Base-by-base conservation (phyloP, 2,113 vertebrate genomes). In the Tricholaema leucomelas region DNA sequence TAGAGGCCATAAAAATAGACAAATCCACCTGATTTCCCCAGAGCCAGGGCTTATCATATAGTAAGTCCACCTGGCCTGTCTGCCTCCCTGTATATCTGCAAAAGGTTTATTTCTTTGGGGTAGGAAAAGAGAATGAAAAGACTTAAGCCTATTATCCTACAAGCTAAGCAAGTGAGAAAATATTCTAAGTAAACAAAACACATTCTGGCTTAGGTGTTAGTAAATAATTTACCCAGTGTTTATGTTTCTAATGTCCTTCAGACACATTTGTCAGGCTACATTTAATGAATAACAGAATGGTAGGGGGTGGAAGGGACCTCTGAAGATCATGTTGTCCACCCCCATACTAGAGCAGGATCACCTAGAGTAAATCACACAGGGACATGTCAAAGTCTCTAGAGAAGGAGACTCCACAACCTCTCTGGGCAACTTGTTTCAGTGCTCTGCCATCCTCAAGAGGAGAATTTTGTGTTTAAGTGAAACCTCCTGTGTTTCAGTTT, bases 1-100 rank as follows among this genome's bases (percentile, higher is more conserved):
- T n/a, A n/a, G n/a, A n/a, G n/a, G n/a, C n/a, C 70, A 60, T 54
- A 56, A 86, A 71, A 84, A 73, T 24, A 79, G 0, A 0, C 9
- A 80, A 60, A 59, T 85, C 36, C 40, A 67, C 8, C 20, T 1
- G 1, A 59, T 64, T 58, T 64, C 35, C 61, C 35, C 40, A 54
- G 46, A 88, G 61, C 21, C n/a, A 65, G 33, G 15, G 36, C 30
- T 79, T 79, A 56, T 42, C 24, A 50, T 18, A n/a, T 27, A 31
- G 28, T 10, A 70, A 73, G n/a, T 15, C 50, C 23, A 63, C 61
- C 40, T 59, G 73, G 58, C 56, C 42, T 52, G n/a, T 50, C 40
- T 79, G 25, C n/a, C 50, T 72, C n/a, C 74, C 31, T 18, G 2
- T 50, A 1, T 24, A n/a, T 35, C 31, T 58, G 25, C 6, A 63